Evolutionary conservation across 1,140 invertebrate species (phyloP), one percentile per base, ranked within the genome.

Genomic region (Drosophila takahashii): DNA sequence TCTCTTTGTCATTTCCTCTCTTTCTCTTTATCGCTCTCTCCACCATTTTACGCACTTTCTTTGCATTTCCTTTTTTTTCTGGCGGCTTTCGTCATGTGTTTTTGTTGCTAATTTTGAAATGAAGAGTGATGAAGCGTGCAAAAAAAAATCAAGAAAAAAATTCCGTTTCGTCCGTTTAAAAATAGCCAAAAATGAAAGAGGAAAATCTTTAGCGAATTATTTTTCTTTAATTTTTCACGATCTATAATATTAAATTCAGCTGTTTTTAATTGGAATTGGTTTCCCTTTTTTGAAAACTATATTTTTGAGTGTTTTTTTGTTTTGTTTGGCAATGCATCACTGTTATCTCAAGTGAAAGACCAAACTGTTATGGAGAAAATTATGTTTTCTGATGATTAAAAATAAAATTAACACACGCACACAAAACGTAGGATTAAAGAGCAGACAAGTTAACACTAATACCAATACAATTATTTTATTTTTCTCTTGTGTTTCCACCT

Each of bases 91-190:
- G 65, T 76, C 65, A 65, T 58, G 57, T 81, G 73, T 73, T 84
- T 76, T 84, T 84, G 80, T 84, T 79, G 76, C 80, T 84, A 72
- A 84, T 79, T 84, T 84, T 66, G 45, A 84, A 84, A 79, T 76
- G 56, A 62, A 80, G 58, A 64, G 53, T 67, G 79, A 66, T 81
- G 62, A 59, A 57, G 74, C 44, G 44, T 37, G 58, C 52, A 47
- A 69, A 39, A 71, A 57, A 73, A 60, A 41, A n/a, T 36, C 1
- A 37, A 37, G 36, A 18, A 44, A 37, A 36, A 34, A 32, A 65
- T 13, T 44, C 13, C 16, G 34, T 57, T 50, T 50, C 10, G 6
- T 9, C 26, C 3, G 59, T 77, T 77, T 77, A 80, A 81, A 85
- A 85, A 77, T 86, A 85, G 66, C 76, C 27, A 48, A 75, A 73